These are phyloP conservation scores for Hartigia nigra DNA, from an alignment of 2,888 invertebrate species.

Conservation along the genomic window DNA sequence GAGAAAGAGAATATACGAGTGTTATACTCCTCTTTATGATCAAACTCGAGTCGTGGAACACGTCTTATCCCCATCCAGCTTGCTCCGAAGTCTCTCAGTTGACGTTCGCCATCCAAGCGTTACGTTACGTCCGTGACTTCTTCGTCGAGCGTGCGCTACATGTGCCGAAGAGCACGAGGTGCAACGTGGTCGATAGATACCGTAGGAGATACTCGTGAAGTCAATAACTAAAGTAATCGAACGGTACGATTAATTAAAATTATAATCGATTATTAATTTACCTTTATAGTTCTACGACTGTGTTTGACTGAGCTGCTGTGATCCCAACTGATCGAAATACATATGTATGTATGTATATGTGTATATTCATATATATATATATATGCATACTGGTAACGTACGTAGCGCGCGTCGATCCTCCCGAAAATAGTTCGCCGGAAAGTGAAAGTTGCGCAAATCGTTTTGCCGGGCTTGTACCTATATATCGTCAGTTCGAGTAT, in stretches of 20 bases:
- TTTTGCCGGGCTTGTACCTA: not conserved
- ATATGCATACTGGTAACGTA: slow-evolving; percentile 2
- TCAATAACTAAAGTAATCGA: not conserved
- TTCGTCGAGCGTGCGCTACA: not conserved
- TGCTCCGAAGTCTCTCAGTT: slow-evolving; percentile 54
- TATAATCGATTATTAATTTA: not conserved
- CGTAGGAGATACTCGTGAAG: slow-evolving; percentile 6
- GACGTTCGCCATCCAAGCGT: slow-evolving; percentile 56
- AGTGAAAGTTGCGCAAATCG: slow-evolving; percentile 26
- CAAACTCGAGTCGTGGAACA: slow-evolving; percentile 8
- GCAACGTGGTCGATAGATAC: not conserved
- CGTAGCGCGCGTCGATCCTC: slow-evolving; percentile 5
- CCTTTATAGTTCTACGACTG: slow-evolving; percentile 6
- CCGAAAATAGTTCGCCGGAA: slow-evolving; percentile 18
- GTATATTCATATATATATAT: not conserved
- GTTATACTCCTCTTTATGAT: slow-evolving; percentile 29
- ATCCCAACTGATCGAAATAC: not conserved
- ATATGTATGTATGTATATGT: too few relatives aligned
- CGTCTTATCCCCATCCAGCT: slow-evolving; percentile 48
- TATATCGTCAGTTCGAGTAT: not conserved
- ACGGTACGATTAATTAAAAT: not conserved
- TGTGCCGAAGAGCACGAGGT: slow-evolving; percentile 14
- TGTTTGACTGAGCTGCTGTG: not conserved
- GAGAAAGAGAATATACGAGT: slow-evolving; percentile 15
- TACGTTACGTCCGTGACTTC: slow-evolving; percentile 40